Base-by-base conservation (phyloP, 2,113 vertebrate genomes). In the Crotalus viridis region DNA sequence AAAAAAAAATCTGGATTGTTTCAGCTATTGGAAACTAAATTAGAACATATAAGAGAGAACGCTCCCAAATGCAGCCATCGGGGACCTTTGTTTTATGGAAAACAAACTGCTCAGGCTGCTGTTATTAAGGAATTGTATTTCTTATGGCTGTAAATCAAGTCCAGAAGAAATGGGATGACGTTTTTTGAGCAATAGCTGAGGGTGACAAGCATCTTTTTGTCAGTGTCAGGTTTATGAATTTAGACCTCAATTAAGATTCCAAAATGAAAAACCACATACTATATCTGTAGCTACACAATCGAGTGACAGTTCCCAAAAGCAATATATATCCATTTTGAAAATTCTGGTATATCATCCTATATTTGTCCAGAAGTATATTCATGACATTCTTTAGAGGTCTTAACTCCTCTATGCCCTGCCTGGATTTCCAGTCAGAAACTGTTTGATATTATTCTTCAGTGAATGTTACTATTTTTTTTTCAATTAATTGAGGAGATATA, bases 1-100 rank as follows among this genome's bases (percentile, higher is more conserved):
- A 24, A 69, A 96, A 94, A 94, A 95, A 97, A 95, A 92, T 92
- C 95, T 92, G 95, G 96, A 96, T 97, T 97, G 96, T 95, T 96
- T 95, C 69, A 93, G 96, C 91, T 96, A 96, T 94, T 96, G 94
- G 95, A 97, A 97, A 97, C 91, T 92, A 96, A 96, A 96, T 95
- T 97, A 96, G 93, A 96, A 95, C 91, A 96, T 93, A 96, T 96
- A 48, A 94, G 96, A 94, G 91, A 95, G 95, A 97, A 93, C 88
- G 93, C 93, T 95, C 96, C 94, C 94, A 95, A 94, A 96, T 86
- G 85, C 91, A 97, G 96, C 97, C 96, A 96, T 96, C 96, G 95
- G 96, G 96, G 97, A 97, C 96, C 95, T 97, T 97, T 97, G 96
- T 96, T 97, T 97, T 96, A 94, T 93, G 95, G 97, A 97, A 96